These are phyloP conservation scores for Cacatua alba DNA, from an alignment of 2,113 vertebrate species.

Conservation along the genomic window DNA sequence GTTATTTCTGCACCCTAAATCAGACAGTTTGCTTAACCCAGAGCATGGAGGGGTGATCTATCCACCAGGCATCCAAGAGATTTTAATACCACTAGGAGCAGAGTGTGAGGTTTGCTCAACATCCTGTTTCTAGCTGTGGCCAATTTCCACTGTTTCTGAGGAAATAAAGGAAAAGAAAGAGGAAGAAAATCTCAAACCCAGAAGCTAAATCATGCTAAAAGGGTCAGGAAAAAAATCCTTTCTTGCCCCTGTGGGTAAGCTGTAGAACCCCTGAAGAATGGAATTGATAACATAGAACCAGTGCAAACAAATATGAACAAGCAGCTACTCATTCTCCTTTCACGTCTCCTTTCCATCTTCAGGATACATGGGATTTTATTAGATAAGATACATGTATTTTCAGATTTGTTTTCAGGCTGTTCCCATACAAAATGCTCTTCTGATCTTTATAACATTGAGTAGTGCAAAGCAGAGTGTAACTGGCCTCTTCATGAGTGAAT, in stretches of 20 bases:
- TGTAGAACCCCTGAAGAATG: background rate
- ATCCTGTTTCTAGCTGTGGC: constrained; percentile 13
- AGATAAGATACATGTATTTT: background rate
- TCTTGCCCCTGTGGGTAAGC: background rate
- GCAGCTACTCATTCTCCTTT: background rate
- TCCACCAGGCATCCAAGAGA: background rate
- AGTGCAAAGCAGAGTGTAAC: accelerated
- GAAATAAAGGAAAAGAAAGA: background rate
- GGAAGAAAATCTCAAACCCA: background rate
- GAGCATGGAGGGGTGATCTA: constrained; percentile 7
- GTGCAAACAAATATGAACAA: background rate
- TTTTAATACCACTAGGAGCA: constrained; percentile 3
- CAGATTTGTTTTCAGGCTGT: background rate
- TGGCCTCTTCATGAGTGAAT: background rate
- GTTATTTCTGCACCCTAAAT: background rate
- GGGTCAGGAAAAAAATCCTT: background rate
- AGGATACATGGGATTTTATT: background rate
- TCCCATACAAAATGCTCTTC: background rate
- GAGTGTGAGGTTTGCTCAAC: constrained; percentile 1
- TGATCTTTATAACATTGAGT: background rate
- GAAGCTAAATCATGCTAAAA: background rate
- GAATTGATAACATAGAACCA: background rate
- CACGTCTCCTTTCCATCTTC: background rate
- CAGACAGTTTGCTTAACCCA: background rate
- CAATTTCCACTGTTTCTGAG: background rate